These are phyloP conservation scores for Sisor rabdophorus DNA, from an alignment of 2,113 vertebrate genomes.

Conservation along the genomic window DNA sequence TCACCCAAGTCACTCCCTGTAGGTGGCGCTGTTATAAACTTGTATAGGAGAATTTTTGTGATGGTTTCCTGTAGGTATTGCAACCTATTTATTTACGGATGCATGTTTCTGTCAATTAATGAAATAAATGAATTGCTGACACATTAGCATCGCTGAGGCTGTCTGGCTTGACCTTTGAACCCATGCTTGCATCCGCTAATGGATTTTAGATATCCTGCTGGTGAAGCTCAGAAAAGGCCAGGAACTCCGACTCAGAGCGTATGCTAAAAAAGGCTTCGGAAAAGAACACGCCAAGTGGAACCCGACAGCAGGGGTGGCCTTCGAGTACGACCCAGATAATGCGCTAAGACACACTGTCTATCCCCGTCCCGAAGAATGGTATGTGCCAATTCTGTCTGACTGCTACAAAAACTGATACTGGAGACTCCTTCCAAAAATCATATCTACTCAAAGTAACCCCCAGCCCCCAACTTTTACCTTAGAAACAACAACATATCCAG, in stretches of 20 bases:
- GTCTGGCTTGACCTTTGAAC: constrained; percentile 4
- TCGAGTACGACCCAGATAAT: constrained; percentile 96
- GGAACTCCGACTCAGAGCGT: constrained; percentile 88
- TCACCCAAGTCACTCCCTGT: not conserved
- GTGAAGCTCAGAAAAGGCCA: constrained; percentile 96
- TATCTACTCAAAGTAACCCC: no score
- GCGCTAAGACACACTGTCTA: constrained; percentile 91
- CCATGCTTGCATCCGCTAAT: not conserved
- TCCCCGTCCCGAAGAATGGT: constrained; percentile 96
- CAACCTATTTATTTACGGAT: not conserved
- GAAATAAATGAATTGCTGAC: not conserved
- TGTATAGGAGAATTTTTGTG: not conserved
- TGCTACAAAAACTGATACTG: not conserved
- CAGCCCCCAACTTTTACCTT: not conserved
- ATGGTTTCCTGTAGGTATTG: not conserved
- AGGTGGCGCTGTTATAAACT: not conserved
- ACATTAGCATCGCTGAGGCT: not conserved
- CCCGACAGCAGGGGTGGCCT: constrained; percentile 91
- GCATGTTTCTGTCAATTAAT: not conserved
- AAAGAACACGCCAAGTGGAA: constrained; percentile 99
- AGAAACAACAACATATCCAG: not conserved
- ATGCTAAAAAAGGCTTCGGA: constrained; percentile 96
- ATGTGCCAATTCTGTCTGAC: constrained; percentile 34
- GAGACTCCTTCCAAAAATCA: not conserved
- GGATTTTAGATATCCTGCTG: constrained; percentile 82